Base-by-base conservation (phyloP, 2,888 invertebrate species). In the Pyralis farinalis region DNA sequence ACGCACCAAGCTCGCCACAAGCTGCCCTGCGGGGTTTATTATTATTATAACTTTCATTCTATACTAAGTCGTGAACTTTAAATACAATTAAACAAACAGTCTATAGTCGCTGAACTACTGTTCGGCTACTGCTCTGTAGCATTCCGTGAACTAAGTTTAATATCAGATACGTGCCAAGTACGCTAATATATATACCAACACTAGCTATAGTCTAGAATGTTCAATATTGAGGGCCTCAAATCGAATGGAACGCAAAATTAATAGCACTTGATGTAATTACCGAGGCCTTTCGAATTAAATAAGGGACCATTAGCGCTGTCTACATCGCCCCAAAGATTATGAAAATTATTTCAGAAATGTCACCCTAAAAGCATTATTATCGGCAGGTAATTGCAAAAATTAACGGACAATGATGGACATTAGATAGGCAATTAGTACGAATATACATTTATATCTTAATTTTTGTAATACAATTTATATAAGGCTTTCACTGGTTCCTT, bases 211-310 rank as follows among this genome's bases (percentile, higher is more conserved):
- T 56, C 64, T 67, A 39, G 33, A 33, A 39, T 39, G 33, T 57
- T 48, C 58, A 56, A 67, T 67, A 71, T 69, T 59, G 59, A 64
- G 63, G 58, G 55, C 53, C 62, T 53, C 49, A 59, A 63, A 72
- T 65, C 63, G 71, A 75, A 67, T 65, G 74, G 72, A 71, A 77
- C 74, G 67, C 64, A 65, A 72, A 79, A 75, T 78, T 79, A 78
- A 79, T 74, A 77, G 76, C 77, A 70, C 72, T 78, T 78, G 63
- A 79, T 79, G 76, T 73, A 77, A 81, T 80, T 77, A 80, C 57
- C 52, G 58, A 4, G 40, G 65, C 67, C 63, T 63, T 55, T 61
- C 58, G 61, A 78, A 79, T 80, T 71, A 74, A 73, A 75, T 80
- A 76, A 66, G 66, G 61, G 60, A 57, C 79, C 78, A 82, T 81